Evolutionary conservation across 2,888 invertebrate species (phyloP).

Genomic region (Mythimna loreyi): DNA sequence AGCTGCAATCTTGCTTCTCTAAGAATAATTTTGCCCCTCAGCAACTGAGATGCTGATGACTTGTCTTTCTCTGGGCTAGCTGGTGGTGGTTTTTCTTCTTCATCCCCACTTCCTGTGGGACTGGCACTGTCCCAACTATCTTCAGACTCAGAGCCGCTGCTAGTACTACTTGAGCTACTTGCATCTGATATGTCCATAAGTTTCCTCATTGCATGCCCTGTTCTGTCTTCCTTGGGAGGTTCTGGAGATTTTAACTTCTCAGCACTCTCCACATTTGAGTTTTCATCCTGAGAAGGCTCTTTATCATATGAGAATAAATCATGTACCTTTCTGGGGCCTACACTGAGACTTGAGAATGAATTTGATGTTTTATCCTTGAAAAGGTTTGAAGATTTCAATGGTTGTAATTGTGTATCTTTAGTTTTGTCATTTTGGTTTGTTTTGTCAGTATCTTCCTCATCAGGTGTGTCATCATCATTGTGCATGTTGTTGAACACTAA

Average conservation of each 20-base stretch:
- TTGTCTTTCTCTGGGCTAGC: constrained; percentile 88
- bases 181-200: constrained; percentile 89
- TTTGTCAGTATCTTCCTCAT: constrained; percentile 80
- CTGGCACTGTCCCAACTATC: constrained; percentile 88
- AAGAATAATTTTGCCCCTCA: constrained; percentile 93
- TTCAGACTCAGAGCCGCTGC: constrained; percentile 86
- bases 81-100: constrained; percentile 81
- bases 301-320: constrained; percentile 87
- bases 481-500: constrained; percentile 86
- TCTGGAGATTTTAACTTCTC: constrained; percentile 81
- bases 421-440: constrained; percentile 77
- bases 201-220: constrained; percentile 87
- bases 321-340: constrained; percentile 77
- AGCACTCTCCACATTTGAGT: constrained; percentile 80
- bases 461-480: constrained; percentile 77
- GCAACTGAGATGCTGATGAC: constrained; percentile 85
- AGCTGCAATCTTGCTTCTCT: constrained; percentile 93
- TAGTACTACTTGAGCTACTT: constrained; percentile 85
- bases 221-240: constrained; percentile 81
- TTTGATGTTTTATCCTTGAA: constrained; percentile 87
- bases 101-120: constrained; percentile 81
- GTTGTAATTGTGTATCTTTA: constrained; percentile 77
- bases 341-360: constrained; percentile 81
- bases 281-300: constrained; percentile 84
- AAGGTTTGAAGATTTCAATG: constrained; percentile 79